These are phyloP conservation scores for Macrostomum lignano DNA, from an alignment of 1,140 invertebrate genomes.

Conservation along the genomic window DNA sequence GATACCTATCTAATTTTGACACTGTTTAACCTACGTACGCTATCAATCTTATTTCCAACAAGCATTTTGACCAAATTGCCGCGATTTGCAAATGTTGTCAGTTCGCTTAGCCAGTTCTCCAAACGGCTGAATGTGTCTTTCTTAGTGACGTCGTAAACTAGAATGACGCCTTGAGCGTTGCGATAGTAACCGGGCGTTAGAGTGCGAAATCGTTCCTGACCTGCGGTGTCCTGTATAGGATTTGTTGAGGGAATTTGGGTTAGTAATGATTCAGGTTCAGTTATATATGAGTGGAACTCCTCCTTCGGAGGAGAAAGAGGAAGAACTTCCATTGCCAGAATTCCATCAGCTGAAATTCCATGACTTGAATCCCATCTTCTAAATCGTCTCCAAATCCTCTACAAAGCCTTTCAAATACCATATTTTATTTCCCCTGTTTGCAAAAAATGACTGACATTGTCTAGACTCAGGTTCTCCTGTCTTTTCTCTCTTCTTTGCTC, in stretches of 20 bases:
- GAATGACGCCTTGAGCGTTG: slow-evolving; percentile 54
- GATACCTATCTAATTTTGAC: too few species aligned
- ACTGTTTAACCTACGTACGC: too few species aligned
- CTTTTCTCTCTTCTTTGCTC: too few species aligned
- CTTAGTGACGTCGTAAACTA: slow-evolving; percentile 74
- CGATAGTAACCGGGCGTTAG: slow-evolving; percentile 66
- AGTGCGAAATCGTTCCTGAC: slow-evolving; percentile 78
- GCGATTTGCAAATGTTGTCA: slow-evolving; percentile 75
- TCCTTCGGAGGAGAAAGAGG: not conserved
- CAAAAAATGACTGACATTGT: too few species aligned
- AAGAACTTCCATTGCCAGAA: too few species aligned
- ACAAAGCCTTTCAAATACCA: too few species aligned
- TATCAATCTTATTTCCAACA: slow-evolving; percentile 89
- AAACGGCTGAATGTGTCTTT: slow-evolving; percentile 51
- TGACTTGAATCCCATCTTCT: too few species aligned
- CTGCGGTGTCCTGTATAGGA: slow-evolving; percentile 74
- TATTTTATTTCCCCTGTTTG: too few species aligned
- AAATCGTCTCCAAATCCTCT: too few species aligned
- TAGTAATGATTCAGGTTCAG: not conserved
- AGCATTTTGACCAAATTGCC: slow-evolving; percentile 80
- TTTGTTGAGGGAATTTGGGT: slow-evolving; percentile 11
- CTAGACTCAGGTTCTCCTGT: too few species aligned
- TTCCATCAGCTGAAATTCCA: too few species aligned
- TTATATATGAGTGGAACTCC: not conserved
- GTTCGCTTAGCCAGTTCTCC: slow-evolving; percentile 68